Conservation (phyloP, 2,888 invertebrate species). For the Archips xylosteana region DNA sequence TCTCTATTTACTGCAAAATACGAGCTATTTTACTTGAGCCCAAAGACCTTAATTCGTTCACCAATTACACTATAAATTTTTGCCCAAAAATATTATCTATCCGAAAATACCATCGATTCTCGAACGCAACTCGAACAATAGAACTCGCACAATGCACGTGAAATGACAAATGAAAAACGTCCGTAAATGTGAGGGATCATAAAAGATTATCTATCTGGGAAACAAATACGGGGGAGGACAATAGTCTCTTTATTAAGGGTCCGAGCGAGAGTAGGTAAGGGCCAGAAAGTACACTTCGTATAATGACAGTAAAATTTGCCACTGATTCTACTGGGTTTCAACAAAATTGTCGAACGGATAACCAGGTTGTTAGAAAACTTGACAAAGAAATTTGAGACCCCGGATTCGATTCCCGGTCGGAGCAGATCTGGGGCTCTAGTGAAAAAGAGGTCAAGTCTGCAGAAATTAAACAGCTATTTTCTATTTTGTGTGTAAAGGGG, state of each 20-base stretch:
- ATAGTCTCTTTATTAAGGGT: slow-evolving; percentile 46
- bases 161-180: slow-evolving; percentile 46
- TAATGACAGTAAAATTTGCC: not conserved
- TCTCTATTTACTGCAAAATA: too few species aligned
- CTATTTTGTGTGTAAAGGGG: too few species aligned
- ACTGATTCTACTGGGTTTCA: too few species aligned
- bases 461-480: too few species aligned
- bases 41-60: not conserved
- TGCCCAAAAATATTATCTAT: slow-evolving; percentile 26
- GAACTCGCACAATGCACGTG: slow-evolving; percentile 16
- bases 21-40: not conserved
- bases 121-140: slow-evolving; percentile 32
- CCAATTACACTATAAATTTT: not conserved
- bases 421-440: too few species aligned
- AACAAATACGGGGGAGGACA: slow-evolving; percentile 46
- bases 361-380: too few species aligned
- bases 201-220: slow-evolving; percentile 46
- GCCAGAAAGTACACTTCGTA: slow-evolving; percentile 11
- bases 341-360: too few species aligned
- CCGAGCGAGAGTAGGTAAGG: slow-evolving; percentile 4
- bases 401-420: too few species aligned
- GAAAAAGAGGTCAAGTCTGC: too few species aligned
- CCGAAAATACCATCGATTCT: slow-evolving; percentile 32
- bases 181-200: slow-evolving; percentile 45
- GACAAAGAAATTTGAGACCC: too few species aligned